phyloP scores from a whole-genome alignment of 2,888 invertebrate species.

The Strigamia crassipes region DNA sequence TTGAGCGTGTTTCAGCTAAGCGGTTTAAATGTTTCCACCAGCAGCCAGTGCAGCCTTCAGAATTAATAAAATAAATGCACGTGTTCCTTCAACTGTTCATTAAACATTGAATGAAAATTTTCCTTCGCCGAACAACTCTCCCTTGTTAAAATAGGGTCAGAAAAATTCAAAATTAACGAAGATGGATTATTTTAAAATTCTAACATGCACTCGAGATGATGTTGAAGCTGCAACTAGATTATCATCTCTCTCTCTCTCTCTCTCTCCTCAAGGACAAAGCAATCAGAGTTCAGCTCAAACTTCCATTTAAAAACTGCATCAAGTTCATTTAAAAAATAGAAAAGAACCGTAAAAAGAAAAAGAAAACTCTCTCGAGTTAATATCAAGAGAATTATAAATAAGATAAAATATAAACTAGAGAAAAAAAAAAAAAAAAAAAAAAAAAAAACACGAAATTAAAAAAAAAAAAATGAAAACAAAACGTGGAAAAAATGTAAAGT shows the following conservation, averaged over 20 bases:
- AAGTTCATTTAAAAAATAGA: conserved; percentile 10
- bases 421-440: neutral
- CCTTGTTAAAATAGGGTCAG: conserved; percentile 15
- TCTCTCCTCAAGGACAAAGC: conserved; percentile 18
- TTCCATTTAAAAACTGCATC: neutral
- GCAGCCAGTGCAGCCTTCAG: neutral
- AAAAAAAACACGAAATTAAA: no score
- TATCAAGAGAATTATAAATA: conserved; percentile 29
- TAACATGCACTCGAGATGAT: conserved; percentile 2
- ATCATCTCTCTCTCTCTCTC: neutral
- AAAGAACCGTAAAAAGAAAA: neutral
- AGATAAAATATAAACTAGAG: neutral
- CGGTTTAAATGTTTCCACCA: conserved; percentile 28
- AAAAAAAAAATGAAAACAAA: neutral
- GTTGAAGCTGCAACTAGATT: conserved; percentile 40
- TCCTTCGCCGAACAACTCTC: neutral
- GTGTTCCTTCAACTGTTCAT: conserved; percentile 22
- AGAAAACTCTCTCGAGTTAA: neutral
- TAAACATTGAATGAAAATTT: conserved; percentile 28
- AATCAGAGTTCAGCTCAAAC: conserved; percentile 3
- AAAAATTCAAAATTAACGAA: conserved; percentile 36
- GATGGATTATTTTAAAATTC: conserved; percentile 40
- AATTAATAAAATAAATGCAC: conserved; percentile 37
- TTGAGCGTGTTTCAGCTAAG: neutral
- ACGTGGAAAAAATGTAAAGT: conserved; percentile 15